Base-by-base conservation (phyloP, 2,888 invertebrate genomes). In the Hydriomena furcata region DNA sequence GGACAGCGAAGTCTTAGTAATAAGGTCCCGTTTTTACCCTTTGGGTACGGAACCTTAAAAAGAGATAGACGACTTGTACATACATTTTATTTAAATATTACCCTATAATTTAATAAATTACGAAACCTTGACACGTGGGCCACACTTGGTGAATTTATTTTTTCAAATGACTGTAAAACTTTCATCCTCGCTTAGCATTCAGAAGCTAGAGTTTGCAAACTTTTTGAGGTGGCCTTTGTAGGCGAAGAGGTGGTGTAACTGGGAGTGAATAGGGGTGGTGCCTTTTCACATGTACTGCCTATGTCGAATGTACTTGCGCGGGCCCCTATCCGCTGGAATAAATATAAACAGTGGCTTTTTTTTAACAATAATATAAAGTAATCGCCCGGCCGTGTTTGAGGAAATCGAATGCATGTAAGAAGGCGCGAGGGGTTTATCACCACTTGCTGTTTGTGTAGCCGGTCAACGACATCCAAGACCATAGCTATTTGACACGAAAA, bases 401-500 rank as follows among this genome's bases (percentile, higher is more conserved):
- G 4, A 2, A 17, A 5, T 3, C 8, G 37, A 1, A 17, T 13
- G 8, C 12, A 23, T 8, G 23, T 41, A 10, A 31, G 7, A 41
- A 41, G 52, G 53, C 35, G 13, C 7, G 41, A 38, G 54, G 21
- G 35, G 59, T 36, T 51, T 60, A 67, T 69, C 71, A 65, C 62
- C 62, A 65, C 57, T 66, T 61, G 64, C 59, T 72, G 73, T 72
- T 74, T 75, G 73, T 63, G 58, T 65, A 68, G 67, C 70, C 80
- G 82, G 85, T 83, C 84, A 84, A 83, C 73, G 79, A 82, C 81
- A 77, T 80, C 71, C 68, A 68, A 66, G 69, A 71, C 71, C 74
- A 81, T 78, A 78, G 75, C 80, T 73, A 65, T 78, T 79, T 79
- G 79, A 77, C 82, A 83, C 75, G 81, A 82, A 82, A 79, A 79